These are phyloP conservation scores for Apeltes quadracus DNA, from an alignment of 2,113 vertebrate species.

Conservation along the genomic window DNA sequence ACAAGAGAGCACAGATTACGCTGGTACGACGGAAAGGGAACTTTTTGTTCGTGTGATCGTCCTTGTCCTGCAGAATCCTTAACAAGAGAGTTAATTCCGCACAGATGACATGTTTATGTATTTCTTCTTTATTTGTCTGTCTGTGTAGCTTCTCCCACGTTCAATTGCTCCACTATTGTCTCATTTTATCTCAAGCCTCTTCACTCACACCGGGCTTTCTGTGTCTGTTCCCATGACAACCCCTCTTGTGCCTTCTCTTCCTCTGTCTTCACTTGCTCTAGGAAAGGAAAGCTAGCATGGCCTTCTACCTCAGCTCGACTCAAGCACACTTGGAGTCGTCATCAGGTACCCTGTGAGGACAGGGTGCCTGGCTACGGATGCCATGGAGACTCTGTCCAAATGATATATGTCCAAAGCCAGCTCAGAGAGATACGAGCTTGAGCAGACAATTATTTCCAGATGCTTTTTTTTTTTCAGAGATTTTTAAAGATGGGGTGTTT, in stretches of 20 bases:
- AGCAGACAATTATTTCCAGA: slow-evolving; percentile 13
- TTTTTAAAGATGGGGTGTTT: slow-evolving; percentile 37
- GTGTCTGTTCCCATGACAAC: slow-evolving; percentile 80
- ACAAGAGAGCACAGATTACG: slow-evolving; percentile 36
- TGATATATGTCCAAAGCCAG: slow-evolving; percentile 21
- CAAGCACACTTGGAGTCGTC: slow-evolving; percentile 54
- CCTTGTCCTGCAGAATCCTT: slow-evolving; percentile 2
- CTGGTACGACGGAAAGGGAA: slow-evolving; percentile 1
- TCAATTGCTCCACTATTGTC: slow-evolving; percentile 60
- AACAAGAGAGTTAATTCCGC: slow-evolving; percentile 40
- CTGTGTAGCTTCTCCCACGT: slow-evolving; percentile 44
- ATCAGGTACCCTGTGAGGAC: slow-evolving; percentile 31
- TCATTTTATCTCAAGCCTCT: slow-evolving; percentile 71
- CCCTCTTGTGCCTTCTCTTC: slow-evolving; percentile 43
- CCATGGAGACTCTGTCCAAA: slow-evolving; percentile 42
- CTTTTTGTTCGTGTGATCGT: slow-evolving; percentile 30
- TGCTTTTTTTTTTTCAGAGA: slow-evolving; percentile 30
- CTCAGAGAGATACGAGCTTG: slow-evolving; percentile 30
- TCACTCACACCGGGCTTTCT: slow-evolving; percentile 63
- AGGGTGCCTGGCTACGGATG: slow-evolving; percentile 42
- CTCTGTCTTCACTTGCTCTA: slow-evolving; percentile 1
- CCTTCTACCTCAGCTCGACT: slow-evolving; percentile 43
- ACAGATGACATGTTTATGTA: slow-evolving; percentile 30
- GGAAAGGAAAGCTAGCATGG: slow-evolving; percentile 30
- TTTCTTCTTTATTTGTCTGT: slow-evolving; percentile 28